These are phyloP conservation scores for Caloenas nicobarica DNA, from an alignment of 2,113 vertebrate genomes.

Conservation along the genomic window DNA sequence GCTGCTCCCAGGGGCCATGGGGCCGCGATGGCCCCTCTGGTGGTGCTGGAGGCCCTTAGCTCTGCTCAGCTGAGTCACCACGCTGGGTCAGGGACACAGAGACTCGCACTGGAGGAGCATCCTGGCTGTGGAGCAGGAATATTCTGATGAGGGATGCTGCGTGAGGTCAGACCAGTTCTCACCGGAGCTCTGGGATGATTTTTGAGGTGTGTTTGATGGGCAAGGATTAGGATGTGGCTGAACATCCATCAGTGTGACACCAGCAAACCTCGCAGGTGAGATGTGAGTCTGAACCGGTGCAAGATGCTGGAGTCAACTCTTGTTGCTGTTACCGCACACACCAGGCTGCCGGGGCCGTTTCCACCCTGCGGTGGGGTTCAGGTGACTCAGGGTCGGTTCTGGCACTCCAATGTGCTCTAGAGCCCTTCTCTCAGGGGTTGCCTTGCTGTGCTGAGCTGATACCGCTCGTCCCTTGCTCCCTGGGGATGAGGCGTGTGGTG, in stretches of 20 bases:
- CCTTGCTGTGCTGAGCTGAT: not conserved
- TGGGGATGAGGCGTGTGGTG: not conserved
- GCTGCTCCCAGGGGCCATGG: rapidly evolving
- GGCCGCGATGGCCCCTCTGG: not conserved
- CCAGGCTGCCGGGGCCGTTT: not conserved
- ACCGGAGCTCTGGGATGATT: not conserved
- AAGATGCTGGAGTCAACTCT: not conserved
- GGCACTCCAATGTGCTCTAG: not conserved
- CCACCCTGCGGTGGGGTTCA: not conserved
- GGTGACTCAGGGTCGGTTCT: not conserved
- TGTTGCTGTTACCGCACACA: not conserved
- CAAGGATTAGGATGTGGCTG: not conserved
- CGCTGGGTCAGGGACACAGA: rapidly evolving
- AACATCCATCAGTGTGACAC: not conserved
- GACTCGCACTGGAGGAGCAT: not conserved
- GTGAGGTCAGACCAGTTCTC: not conserved
- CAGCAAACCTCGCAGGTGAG: rapidly evolving
- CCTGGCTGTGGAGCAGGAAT: not conserved
- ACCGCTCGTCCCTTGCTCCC: not conserved
- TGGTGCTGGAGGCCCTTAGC: not conserved
- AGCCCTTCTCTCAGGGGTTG: not conserved
- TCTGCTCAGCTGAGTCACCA: not conserved
- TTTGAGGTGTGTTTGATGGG: not conserved
- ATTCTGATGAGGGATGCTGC: not conserved
- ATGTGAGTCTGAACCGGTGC: not conserved